Conservation (phyloP, 2,113 vertebrate genomes). For the Dascyllus trimaculatus region DNA sequence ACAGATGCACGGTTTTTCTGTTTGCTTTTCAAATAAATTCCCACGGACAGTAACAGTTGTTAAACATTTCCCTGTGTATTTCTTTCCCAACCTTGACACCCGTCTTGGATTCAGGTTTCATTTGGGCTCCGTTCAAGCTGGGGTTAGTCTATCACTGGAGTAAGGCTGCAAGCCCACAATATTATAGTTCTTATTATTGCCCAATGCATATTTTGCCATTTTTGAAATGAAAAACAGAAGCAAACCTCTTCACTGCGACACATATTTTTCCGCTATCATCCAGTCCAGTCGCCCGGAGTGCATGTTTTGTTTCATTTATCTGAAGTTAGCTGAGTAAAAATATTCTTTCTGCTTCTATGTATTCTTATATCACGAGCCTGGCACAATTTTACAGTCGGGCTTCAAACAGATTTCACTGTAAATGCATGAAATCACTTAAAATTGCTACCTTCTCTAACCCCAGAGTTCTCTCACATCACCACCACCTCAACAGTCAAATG, state of each 20-base stretch:
- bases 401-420: constrained; percentile 43
- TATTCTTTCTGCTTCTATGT: constrained; percentile 40
- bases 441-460: constrained; percentile 44
- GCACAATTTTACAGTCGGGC: constrained; percentile 37
- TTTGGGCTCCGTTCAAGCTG: constrained; percentile 35
- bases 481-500: constrained; percentile 35
- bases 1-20: neutral
- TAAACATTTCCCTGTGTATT: constrained; percentile 39
- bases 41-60: constrained; percentile 20
- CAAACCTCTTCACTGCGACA: neutral
- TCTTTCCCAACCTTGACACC: constrained; percentile 59
- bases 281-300: neutral
- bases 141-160: constrained; percentile 39
- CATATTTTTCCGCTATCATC: neutral
- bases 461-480: constrained; percentile 32
- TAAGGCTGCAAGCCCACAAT: constrained; percentile 34
- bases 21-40: constrained; percentile 12
- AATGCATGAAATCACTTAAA: constrained; percentile 60
- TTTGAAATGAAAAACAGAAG: constrained; percentile 34
- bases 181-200: constrained; percentile 36
- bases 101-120: constrained; percentile 48
- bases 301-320: constrained; percentile 41
- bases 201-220: constrained; percentile 31
- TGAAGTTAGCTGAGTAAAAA: constrained; percentile 20
- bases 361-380: constrained; percentile 47